Evolutionary conservation across 2,113 vertebrate genomes (phyloP).

Genomic region (Colius striatus): DNA sequence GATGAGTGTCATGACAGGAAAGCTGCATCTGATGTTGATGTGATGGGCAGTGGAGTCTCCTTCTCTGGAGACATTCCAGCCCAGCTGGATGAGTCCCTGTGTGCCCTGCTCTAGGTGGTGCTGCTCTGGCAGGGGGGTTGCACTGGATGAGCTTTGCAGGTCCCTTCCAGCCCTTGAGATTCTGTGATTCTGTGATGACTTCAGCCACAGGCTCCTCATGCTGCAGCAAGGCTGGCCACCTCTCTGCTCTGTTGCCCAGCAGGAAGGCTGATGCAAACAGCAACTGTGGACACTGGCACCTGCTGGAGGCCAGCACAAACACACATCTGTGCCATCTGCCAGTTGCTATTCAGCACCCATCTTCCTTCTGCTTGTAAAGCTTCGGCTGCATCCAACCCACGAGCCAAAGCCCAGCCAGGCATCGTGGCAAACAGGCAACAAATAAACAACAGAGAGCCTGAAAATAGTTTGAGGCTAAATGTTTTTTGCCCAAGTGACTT

Average conservation of each 20-base stretch:
- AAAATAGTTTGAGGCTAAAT: neutral
- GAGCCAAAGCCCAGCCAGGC: neutral
- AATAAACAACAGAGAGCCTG: neutral
- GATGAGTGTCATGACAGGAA: neutral
- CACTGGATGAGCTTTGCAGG: too few species aligned
- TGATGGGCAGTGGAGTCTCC: too few species aligned
- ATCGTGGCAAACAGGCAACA: accelerated
- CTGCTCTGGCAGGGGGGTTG: too few species aligned
- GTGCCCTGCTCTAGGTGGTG: too few species aligned
- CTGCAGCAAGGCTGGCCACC: neutral
- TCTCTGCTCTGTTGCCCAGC: neutral
- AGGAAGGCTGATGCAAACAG: neutral
- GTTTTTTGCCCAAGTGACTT: neutral
- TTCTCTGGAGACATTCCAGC: too few species aligned
- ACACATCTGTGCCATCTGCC: neutral
- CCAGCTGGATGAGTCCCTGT: too few species aligned
- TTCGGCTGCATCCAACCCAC: neutral
- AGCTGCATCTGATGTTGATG: neutral
- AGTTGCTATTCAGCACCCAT: neutral
- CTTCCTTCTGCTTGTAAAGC: neutral
- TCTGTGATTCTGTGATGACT: neutral
- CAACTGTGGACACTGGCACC: neutral
- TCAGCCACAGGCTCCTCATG: neutral
- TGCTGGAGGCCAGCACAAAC: neutral
- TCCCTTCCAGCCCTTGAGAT: too few species aligned